Conservation (phyloP, 1,140 invertebrate species). For the Aphaenogaster ashmeadi region DNA sequence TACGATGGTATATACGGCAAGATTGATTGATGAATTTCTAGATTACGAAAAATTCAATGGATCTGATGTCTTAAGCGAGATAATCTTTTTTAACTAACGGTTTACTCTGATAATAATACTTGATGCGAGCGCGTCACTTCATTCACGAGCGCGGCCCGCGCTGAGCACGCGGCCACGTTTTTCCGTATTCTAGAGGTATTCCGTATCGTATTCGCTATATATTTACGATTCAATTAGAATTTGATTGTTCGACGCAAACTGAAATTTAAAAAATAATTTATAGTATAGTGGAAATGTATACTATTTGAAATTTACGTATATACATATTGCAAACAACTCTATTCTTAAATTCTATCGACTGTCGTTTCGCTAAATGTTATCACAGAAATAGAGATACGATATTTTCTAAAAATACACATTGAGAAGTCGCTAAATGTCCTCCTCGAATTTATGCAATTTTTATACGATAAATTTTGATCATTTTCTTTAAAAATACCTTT, state of each 20-base stretch:
- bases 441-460: not conserved
- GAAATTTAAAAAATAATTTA: not conserved
- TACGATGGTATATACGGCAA: too few species aligned
- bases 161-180: slow-evolving; percentile 20
- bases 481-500: not conserved
- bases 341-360: not conserved
- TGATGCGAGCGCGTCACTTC: not conserved
- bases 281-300: not conserved
- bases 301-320: not conserved
- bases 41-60: not conserved
- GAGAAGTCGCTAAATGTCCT: not conserved
- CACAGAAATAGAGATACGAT: not conserved
- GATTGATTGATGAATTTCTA: not conserved
- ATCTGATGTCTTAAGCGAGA: not conserved
- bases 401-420: not conserved
- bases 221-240: not conserved
- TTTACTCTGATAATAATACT: not conserved
- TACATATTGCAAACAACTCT: not conserved
- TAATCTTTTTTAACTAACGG: not conserved
- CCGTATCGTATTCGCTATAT: not conserved
- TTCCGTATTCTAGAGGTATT: not conserved
- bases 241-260: not conserved
- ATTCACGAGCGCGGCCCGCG: slow-evolving; percentile 9
- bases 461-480: not conserved
- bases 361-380: not conserved